A percentile compares a stretch with the other conserved stretches of the same genome.
These are phyloP conservation scores for Sitta carolinensis DNA, from an alignment of 2,797 vertebrate genomes.

Conservation along the genomic window DNA sequence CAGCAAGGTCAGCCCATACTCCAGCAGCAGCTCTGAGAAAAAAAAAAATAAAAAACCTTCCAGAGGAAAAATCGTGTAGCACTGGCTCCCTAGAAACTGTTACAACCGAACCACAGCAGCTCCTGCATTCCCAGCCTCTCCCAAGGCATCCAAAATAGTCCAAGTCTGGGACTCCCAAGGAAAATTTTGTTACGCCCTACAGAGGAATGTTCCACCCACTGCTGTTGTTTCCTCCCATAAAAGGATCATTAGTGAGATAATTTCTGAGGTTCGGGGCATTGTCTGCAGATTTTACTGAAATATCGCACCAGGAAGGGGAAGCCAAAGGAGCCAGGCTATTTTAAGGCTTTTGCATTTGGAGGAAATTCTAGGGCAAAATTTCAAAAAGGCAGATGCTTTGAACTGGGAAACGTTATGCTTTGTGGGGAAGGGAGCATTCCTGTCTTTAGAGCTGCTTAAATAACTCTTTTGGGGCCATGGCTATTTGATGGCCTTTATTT, in stretches of 20 bases:
- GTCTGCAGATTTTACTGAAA: conserved; percentile 41
- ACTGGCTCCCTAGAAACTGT: neutral
- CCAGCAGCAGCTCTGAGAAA: neutral
- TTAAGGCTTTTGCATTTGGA: conserved; percentile 51
- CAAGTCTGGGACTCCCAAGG: conserved; percentile 51
- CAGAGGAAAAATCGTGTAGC: neutral
- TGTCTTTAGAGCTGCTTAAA: neutral
- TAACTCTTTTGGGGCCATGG: conserved; percentile 30
- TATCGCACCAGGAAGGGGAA: conserved; percentile 43
- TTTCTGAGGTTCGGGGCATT: conserved; percentile 25
- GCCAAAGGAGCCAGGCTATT: conserved; percentile 42
- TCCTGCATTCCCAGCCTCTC: conserved; percentile 36
- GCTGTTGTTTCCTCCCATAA: conserved; percentile 52
- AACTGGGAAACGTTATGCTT: conserved; percentile 18
- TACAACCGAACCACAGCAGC: neutral
- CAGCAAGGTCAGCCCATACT: conserved; percentile 41
- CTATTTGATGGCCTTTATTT: neutral
- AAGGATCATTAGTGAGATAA: conserved; percentile 39
- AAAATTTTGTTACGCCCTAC: conserved; percentile 53
- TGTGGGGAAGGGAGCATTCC: conserved; percentile 6
- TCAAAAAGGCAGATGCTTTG: conserved; percentile 51
- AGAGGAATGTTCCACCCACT: conserved; percentile 63
- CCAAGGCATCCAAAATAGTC: conserved; percentile 31
- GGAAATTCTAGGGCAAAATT: conserved; percentile 57
- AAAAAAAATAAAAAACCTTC: neutral